Conservation (phyloP, 30 jellyfish, hydroid and myxozoan genomes). For the Hydractinia echinata region DNA sequence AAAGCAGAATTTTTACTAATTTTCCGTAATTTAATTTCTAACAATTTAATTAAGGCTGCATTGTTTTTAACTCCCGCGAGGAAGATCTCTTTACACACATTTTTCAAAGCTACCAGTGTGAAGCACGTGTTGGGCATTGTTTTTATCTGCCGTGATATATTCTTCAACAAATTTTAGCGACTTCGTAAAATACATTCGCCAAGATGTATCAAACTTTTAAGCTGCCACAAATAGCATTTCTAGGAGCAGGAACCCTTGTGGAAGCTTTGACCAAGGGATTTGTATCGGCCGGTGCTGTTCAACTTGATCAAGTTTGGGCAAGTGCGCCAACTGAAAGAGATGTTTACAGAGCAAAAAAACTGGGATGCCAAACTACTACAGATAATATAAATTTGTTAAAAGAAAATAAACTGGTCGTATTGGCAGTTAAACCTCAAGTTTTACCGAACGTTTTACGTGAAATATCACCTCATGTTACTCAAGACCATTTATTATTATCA, state of each 20-base stretch:
- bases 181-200: too few relatives aligned
- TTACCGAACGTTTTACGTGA: slow-evolving; percentile 87
- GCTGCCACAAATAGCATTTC: slow-evolving; percentile 75
- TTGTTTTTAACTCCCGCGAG: too few relatives aligned
- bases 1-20: too few relatives aligned
- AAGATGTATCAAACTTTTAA: slow-evolving; percentile 79
- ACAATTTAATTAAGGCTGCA: too few relatives aligned
- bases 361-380: slow-evolving; percentile 80
- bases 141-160: neutral
- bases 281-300: slow-evolving; percentile 91
- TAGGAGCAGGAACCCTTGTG: slow-evolving; percentile 96
- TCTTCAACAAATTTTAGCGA: neutral
- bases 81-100: too few relatives aligned
- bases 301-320: slow-evolving; percentile 81
- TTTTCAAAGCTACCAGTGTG: neutral
- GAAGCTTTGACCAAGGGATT: slow-evolving; percentile 96
- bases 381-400: slow-evolving; percentile 55
- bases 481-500: slow-evolving; percentile 75
- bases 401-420: slow-evolving; percentile 71
- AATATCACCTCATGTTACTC: slow-evolving; percentile 78
- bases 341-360: slow-evolving; percentile 63
- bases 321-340: slow-evolving; percentile 93
- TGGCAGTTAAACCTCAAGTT: slow-evolving; percentile 92
- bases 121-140: neutral
- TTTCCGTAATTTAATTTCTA: too few relatives aligned